A percentile compares a stretch with the other conserved stretches of the same genome.
phyloP scores from a whole-genome alignment of 2,113 vertebrate genomes.

The Bothrops jararaca region DNA sequence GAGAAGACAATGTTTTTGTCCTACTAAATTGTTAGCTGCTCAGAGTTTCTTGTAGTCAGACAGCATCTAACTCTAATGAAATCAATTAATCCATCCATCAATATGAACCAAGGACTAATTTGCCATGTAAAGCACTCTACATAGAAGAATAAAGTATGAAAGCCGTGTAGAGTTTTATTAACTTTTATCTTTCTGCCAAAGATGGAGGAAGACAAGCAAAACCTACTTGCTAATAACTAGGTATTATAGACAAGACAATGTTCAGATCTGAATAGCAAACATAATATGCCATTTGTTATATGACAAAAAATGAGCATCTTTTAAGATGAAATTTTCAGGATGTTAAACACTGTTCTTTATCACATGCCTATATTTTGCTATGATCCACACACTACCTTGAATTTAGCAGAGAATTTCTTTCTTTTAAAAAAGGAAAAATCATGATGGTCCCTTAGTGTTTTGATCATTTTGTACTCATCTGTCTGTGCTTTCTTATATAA shows the following conservation, averaged over 20 bases:
- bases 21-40: neutral
- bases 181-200: neutral
- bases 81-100: neutral
- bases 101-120: neutral
- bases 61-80: neutral
- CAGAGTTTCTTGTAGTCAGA: too few species aligned
- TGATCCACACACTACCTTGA: neutral
- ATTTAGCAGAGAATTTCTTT: neutral
- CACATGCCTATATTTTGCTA: neutral
- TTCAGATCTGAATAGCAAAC: neutral
- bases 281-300: neutral
- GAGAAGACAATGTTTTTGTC: neutral
- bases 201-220: neutral
- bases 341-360: neutral
- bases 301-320: neutral
- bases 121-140: neutral
- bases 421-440: slow-evolving; percentile 16
- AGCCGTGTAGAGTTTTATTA: neutral
- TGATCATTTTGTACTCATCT: slow-evolving; percentile 43
- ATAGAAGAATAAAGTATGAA: neutral
- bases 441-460: neutral
- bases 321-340: neutral
- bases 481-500: slow-evolving; percentile 58
- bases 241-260: neutral
- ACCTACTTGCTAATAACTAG: neutral